Evolutionary conservation across 1,140 invertebrate species (phyloP).

Genomic region (Papilio helenus): DNA sequence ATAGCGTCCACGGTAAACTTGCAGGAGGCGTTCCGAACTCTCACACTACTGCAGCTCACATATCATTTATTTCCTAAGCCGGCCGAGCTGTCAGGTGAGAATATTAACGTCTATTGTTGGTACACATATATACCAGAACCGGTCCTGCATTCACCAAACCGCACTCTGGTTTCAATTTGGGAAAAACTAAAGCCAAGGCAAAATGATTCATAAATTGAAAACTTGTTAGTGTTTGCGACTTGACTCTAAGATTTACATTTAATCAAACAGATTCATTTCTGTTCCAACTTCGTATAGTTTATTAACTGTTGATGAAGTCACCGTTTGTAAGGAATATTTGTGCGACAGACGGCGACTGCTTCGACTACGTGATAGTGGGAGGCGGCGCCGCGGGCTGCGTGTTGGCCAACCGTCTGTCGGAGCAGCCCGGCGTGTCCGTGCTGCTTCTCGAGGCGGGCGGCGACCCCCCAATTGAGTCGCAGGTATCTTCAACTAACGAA

Average conservation of each 20-base stretch:
- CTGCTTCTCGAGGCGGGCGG: slow-evolving; percentile 79
- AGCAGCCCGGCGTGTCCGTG: slow-evolving; percentile 63
- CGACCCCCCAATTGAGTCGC: slow-evolving; percentile 49
- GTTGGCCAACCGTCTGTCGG: slow-evolving; percentile 82
- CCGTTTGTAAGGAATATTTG: neutral
- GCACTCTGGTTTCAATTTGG: too few species aligned
- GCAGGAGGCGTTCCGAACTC: neutral
- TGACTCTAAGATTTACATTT: too few species aligned
- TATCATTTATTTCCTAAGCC: neutral
- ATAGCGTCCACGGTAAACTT: neutral
- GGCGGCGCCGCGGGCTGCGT: slow-evolving; percentile 83
- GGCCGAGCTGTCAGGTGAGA: neutral
- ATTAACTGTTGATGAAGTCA: neutral
- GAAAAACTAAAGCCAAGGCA: too few species aligned
- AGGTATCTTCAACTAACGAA: slow-evolving; percentile 38
- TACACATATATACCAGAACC: too few species aligned
- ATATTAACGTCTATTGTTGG: neutral
- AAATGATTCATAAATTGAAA: too few species aligned
- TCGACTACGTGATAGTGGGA: slow-evolving; percentile 52
- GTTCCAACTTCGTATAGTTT: too few species aligned
- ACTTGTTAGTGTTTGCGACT: too few species aligned
- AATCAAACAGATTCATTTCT: too few species aligned
- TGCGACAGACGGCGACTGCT: slow-evolving; percentile 40
- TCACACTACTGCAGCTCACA: neutral
- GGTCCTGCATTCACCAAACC: too few species aligned